phyloP scores from a whole-genome alignment of 1,140 invertebrate species.

The Nasonia giraulti region DNA sequence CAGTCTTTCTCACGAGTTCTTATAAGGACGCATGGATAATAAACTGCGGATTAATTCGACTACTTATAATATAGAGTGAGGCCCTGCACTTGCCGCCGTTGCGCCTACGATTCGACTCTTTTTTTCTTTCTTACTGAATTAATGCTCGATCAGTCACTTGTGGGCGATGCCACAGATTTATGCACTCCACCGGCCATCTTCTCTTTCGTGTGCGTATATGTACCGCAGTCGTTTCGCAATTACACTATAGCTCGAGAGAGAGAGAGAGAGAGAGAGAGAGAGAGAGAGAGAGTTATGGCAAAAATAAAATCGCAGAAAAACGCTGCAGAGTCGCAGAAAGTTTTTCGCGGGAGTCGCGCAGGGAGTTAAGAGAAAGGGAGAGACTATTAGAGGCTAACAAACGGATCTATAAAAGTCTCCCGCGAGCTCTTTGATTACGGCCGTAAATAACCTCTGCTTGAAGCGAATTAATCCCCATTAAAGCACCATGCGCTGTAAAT shows the following conservation, averaged over 20 bases:
- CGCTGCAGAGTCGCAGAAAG: constrained; percentile 23
- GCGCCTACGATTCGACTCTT: constrained; percentile 56
- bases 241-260: constrained; percentile 2
- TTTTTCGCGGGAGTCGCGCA: constrained; percentile 11
- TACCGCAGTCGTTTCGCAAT: not conserved
- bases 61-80: not conserved
- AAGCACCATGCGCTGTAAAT: constrained; percentile 43
- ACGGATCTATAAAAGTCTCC: constrained; percentile 52
- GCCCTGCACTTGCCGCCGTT: constrained; percentile 50
- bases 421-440: constrained; percentile 47
- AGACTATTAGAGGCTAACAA: constrained; percentile 47
- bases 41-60: constrained; percentile 27
- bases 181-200: not conserved
- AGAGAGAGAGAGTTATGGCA: constrained; percentile 40
- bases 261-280: constrained; percentile 34
- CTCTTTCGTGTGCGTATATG: not conserved
- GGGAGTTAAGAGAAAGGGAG: not conserved
- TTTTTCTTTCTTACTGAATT: not conserved
- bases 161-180: not conserved
- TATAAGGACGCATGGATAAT: not conserved
- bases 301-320: constrained; percentile 48
- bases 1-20: not conserved
- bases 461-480: constrained; percentile 59
- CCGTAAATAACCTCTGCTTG: constrained; percentile 67
- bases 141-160: constrained; percentile 45